Evolutionary conservation across 2,113 vertebrate species (phyloP), one percentile per base, ranked within the genome.

Genomic region (Panthera uncia): DNA sequence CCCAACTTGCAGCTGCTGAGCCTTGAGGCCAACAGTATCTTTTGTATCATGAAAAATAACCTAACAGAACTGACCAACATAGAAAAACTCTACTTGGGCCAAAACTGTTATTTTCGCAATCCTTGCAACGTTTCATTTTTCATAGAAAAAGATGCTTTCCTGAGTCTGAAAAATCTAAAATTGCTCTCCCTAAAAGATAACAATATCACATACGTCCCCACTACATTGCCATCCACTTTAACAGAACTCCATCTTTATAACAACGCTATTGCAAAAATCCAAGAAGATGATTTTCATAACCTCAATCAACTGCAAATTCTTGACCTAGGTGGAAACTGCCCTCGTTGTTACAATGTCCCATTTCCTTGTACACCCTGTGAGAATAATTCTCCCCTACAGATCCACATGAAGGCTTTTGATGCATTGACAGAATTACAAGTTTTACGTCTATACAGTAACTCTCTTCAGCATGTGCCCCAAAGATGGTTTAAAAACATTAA

Each of bases 61-160:
- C 98, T 99, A 3, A 99, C 99, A 1, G 99, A 99, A 79, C 97
- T 99, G 71, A 89, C 45, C 71, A 99, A 99, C 68, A 92, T 99
- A 68, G 98, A 99, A 98, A 91, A 45, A 0, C 98, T 99, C 85
- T 99, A 99, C 61, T 98, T 99, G 5, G 99, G 99, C 68, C 99
- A 99, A 96, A 99, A 99, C 96, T 99, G 99, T 91, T 99, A 99
- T 96, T 99, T 98, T 97, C 99, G 99, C 80, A 99, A 99, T 91
- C 99, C 99, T 0, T 99, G 99, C 96, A 99, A 99, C 85, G 94
- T 86, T 38, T 99, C 99, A 0, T 99, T 99, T 97, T 71, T 65
- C 7, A 99, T 99, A 45, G 99, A 99, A 91, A 41, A 97, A 1
- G 98, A 98, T 33, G 98, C 99, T 18, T 99, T 99, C 98, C 96